Evolutionary conservation across 2,888 invertebrate species (phyloP), one percentile per base, ranked within the genome.

Genomic region (Gymnoscelis rufifasciata): DNA sequence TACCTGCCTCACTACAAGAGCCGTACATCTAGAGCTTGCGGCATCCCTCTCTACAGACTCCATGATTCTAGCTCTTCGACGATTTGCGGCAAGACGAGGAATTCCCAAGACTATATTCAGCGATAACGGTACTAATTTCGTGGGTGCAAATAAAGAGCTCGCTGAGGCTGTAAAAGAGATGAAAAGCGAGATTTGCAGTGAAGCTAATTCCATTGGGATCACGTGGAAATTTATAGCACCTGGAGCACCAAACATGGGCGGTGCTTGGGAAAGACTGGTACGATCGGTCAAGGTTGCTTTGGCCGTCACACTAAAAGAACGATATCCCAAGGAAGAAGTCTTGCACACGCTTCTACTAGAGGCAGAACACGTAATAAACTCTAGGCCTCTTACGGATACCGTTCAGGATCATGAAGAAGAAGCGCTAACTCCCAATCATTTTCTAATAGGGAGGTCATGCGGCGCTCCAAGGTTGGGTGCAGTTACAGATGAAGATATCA

Each of bases 1-100:
- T 29, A 59, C 56, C 5, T 60, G 60, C 15, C 23, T 60, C 0
- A 58, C 60, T 5, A 51, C 56, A 2, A 41, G 59, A n/a, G 57
- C 44, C 1, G 19, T 44, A 3, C 44, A 44, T 19, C 6, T 38
- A 1, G 44, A 44, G 15, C 3, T 28, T 8, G 28, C 28, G 2
- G 11, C 5, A 0, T 28, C 28, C 1, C 4, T 28, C 6, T 11
- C 11, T 11, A 11, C 28, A 0, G 28, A 28, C 5, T 11, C 6
- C 2, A 11, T 11, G 0, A 28, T 28, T 3, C 10, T 28, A 7
- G 11, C 28, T 0, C 1, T 11, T 2, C 28, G 10, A 1, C 10
- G 28, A 2, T 7, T 28, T 4, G 7, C 11, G 7, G 10, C 28
- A 1, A 28, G 28, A 3, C 28, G 28, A 10, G 28, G 28, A 0